A percentile compares a stretch with the other conserved stretches of the same genome.
Conservation (phyloP, 2,113 vertebrate genomes). For the Colaptes auratus region DNA sequence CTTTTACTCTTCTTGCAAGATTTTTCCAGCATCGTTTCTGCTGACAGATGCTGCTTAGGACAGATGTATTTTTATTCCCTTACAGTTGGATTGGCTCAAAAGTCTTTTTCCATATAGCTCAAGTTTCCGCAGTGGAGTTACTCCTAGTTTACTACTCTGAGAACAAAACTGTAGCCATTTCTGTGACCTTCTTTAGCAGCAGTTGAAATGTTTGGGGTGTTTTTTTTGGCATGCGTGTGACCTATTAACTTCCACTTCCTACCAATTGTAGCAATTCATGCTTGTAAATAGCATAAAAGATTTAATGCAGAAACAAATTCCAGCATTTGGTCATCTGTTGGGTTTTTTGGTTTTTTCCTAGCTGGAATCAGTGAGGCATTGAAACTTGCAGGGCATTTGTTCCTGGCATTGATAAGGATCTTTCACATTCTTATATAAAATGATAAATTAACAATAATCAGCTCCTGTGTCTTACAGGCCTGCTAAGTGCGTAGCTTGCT, state of each 20-base stretch:
- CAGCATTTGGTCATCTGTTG: not conserved
- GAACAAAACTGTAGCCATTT: not conserved
- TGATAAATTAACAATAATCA: constrained; percentile 12
- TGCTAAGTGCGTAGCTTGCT: not conserved
- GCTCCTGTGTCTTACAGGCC: not conserved
- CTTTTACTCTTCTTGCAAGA: constrained; percentile 3
- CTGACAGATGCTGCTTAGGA: constrained; percentile 32
- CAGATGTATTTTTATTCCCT: constrained; percentile 34
- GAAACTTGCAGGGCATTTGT: not conserved
- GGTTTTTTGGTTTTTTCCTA: not conserved
- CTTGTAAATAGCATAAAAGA: not conserved
- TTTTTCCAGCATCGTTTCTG: not conserved
- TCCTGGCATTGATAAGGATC: not conserved
- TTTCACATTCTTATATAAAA: not conserved
- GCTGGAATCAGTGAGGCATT: not conserved
- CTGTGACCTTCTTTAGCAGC: not conserved
- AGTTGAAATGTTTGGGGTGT: not conserved
- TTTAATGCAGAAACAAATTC: not conserved
- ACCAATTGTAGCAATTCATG: not conserved
- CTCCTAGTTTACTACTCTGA: not conserved
- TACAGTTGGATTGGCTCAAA: constrained; percentile 19
- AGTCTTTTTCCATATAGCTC: not conserved
- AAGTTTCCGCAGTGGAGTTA: not conserved
- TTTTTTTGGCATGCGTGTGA: accelerated
- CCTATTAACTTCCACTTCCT: not conserved